Base-by-base conservation (phyloP, 2,797 vertebrate genomes). In the Lithobates sylvaticus region DNA sequence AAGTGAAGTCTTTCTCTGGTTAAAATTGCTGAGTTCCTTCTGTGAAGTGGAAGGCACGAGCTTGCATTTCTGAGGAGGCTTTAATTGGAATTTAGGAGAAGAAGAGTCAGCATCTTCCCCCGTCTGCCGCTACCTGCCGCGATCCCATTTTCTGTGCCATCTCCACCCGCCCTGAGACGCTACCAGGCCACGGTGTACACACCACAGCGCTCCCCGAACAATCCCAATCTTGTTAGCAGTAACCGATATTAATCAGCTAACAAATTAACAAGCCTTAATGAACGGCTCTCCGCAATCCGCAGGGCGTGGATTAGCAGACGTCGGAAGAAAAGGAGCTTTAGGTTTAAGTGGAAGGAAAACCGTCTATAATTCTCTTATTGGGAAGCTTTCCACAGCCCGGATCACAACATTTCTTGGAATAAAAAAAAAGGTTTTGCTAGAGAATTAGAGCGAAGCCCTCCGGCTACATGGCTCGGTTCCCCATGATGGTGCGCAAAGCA, bases 21-120 rank as follows among this genome's bases (percentile, higher is more conserved):
- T 65, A 81, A 81, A 86, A 86, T 21, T 78, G 86, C 80, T 83
- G 80, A 87, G 70, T 74, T 47, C 71, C 36, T 67, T 73, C 9
- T 78, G 80, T 34, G 44, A 70, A 23, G 34, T 32, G 27, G 58
- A 77, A 64, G 50, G n/a, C 54, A 58, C 42, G 76, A 84, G 76
- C 61, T 54, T 44, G 75, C 36, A 23, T 4, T 50, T 54, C 68
- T 69, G 32, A 34, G 6, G 29, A 73, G 71, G 65, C 50, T 83
- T 70, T 87, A 87, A 83, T 87, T 73, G 54, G 76, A 39, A 42
- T 81, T 80, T 69, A n/a, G 70, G 26, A 87, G 58, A 72, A 78
- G 72, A 47, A 8, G 50, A 84, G 76, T 87, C 80, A 87, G 80
- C 80, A 84, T 5, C 36, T 64, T 36, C 32, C 65, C 65, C 10